Conservation (phyloP, 1,140 invertebrate species). For the Drepana arcuata region DNA sequence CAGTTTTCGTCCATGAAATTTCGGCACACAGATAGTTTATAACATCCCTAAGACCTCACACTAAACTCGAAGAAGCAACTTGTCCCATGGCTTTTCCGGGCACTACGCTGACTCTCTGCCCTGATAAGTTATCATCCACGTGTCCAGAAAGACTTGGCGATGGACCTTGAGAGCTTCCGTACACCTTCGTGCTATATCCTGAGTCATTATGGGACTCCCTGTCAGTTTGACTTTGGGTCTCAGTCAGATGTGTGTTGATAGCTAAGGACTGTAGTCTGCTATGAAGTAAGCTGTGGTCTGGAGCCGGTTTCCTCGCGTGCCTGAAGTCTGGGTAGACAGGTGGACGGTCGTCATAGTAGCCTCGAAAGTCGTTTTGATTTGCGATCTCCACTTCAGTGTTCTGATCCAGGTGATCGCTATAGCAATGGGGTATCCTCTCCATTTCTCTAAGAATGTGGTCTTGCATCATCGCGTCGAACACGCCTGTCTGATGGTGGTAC, state of each 20-base stretch:
- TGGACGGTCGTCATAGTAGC: conserved; percentile 52
- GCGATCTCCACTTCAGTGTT: conserved; percentile 66
- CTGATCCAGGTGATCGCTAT: conserved; percentile 60
- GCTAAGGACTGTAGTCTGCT: conserved; percentile 62
- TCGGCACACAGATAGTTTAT: too few relatives aligned
- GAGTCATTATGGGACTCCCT: conserved; percentile 83
- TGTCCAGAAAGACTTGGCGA: conserved; percentile 82
- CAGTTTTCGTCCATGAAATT: too few relatives aligned
- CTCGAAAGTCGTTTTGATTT: conserved; percentile 60
- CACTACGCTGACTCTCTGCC: conserved; percentile 40
- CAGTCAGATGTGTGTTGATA: conserved; percentile 66
- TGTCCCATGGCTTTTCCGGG: conserved; percentile 37
- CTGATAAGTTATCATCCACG: conserved; percentile 61
- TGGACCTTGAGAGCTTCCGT: conserved; percentile 83
- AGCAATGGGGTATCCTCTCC: conserved; percentile 62
- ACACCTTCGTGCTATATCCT: conserved; percentile 84
- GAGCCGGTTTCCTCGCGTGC: conserved; percentile 42
- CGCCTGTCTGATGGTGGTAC: conserved; percentile 58
- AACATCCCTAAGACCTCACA: too few relatives aligned
- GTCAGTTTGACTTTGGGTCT: conserved; percentile 70
- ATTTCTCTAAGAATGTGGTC: conserved; percentile 67
- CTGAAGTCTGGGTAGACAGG: conserved; percentile 42
- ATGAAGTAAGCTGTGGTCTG: conserved; percentile 56
- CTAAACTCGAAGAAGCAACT: conserved; percentile 64
- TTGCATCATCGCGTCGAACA: conserved; percentile 70